These are phyloP conservation scores for Cataglyphis hispanica DNA, from an alignment of 1,140 invertebrate species.

Conservation along the genomic window DNA sequence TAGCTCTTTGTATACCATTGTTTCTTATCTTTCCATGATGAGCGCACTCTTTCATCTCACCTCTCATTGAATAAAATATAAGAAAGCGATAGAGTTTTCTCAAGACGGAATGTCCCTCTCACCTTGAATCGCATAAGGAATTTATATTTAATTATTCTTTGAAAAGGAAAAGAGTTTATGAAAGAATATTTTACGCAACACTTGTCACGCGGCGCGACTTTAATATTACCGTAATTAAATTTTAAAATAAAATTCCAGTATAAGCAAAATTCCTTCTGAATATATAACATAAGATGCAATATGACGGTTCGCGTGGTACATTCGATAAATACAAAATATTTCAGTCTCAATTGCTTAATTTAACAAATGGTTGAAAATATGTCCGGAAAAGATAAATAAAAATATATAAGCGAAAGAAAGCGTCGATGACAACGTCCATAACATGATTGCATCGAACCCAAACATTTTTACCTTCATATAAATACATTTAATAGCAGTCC, in stretches of 20 bases:
- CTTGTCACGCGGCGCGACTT: not conserved
- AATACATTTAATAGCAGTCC: not conserved
- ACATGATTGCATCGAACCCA: not conserved
- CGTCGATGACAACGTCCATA: not conserved
- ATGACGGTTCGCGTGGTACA: too few species aligned
- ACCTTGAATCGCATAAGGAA: slow-evolving; percentile 26
- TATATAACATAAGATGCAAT: not conserved
- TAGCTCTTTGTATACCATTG: slow-evolving; percentile 1
- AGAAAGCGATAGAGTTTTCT: slow-evolving; percentile 32
- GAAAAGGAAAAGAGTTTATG: not conserved
- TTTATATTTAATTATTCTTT: slow-evolving; percentile 27
- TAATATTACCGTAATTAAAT: slow-evolving; percentile 16
- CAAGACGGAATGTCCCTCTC: slow-evolving; percentile 4
- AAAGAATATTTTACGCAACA: not conserved
- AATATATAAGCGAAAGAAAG: not conserved
- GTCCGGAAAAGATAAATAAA: not conserved
- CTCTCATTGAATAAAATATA: slow-evolving; percentile 13
- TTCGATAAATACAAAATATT: not conserved
- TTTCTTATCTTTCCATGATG: slow-evolving; percentile 11
- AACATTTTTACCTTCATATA: not conserved
- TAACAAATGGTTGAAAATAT: not conserved
- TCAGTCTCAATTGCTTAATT: not conserved
- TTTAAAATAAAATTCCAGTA: not conserved
- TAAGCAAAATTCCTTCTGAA: too few species aligned
- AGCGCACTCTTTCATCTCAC: not conserved